These are phyloP conservation scores for Dryadula phaetusa DNA, from an alignment of 2,888 invertebrate genomes.

Conservation along the genomic window DNA sequence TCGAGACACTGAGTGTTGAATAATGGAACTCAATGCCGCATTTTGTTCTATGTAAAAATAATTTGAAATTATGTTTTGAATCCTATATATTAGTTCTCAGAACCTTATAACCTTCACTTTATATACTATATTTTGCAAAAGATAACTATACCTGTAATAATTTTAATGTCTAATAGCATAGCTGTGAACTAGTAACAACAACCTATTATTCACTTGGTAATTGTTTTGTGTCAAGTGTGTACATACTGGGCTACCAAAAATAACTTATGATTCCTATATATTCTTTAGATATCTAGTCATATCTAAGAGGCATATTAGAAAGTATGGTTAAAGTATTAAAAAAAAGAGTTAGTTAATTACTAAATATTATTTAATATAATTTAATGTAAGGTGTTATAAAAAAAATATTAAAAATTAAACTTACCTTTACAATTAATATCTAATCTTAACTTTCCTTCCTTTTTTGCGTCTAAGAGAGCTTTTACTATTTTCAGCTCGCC, in stretches of 20 bases:
- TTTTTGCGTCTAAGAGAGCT: slow-evolving; percentile 78
- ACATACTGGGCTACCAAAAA: neutral
- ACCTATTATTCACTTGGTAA: neutral
- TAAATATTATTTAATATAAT: too few species aligned
- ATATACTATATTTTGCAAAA: too few species aligned
- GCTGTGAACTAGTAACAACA: neutral
- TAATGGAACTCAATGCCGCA: too few species aligned
- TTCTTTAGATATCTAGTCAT: neutral
- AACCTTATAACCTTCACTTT: too few species aligned
- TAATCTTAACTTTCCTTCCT: slow-evolving; percentile 79
- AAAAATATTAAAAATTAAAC: neutral
- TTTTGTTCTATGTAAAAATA: too few species aligned
- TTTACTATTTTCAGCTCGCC: slow-evolving; percentile 84
- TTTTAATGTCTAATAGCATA: neutral
- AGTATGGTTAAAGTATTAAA: too few species aligned
- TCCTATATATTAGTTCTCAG: too few species aligned
- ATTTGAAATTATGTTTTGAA: too few species aligned
- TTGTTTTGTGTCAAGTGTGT: neutral
- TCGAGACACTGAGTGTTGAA: too few species aligned
- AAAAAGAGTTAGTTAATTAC: too few species aligned
- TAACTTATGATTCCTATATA: slow-evolving; percentile 1
- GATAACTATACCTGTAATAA: too few species aligned
- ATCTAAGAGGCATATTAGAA: too few species aligned
- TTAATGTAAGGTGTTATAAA: neutral
- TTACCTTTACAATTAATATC: slow-evolving; percentile 88